Evolutionary conservation across 2,888 invertebrate genomes (phyloP), one percentile per base, ranked within the genome.

Genomic region (Mayetiola destructor): DNA sequence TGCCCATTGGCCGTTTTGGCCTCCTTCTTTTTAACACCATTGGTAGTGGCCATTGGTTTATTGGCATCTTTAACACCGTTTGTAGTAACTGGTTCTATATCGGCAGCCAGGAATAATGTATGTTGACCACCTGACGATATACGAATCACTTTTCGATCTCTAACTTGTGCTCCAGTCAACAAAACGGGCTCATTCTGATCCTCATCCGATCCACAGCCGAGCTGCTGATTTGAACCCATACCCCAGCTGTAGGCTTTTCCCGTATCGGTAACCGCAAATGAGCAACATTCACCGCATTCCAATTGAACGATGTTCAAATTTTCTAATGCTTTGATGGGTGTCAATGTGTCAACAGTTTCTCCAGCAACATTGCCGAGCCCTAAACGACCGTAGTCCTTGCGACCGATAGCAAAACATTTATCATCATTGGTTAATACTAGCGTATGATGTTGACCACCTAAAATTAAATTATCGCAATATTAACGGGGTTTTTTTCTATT

Each of bases 361-460:
- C 85, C 85, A 0, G 79, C 78, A 23, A 78, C 68, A 18, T 80
- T 74, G 1, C 94, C 95, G 2, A 93, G 74, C 0, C 96, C 96
- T 56, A 93, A 71, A 32, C 94, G 80, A 14, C 95, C 95, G 67
- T 96, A 95, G 64, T 92, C 90, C 64, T 84, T 82, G 9, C 94
- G 78, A 0, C 96, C 96, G 59, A 95, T 74, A 0, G 83, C 80
- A 66, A 81, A 87, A 14, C 87, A 86, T 61, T 73, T 72, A 61
- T 81, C 80, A 62, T 82, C 77, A 23, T 74, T 73, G 63, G 82
- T 80, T 30, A 94, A 73, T 0, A 88, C 85, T 23, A 97, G 70
- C 1, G 91, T 84, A 70, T 96, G 95, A 71, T 99, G 96, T 64
- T 89, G 88, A 0, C 93, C 95, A 52, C 85, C 82, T 53, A 80